phyloP scores from a whole-genome alignment of 2,797 vertebrate species.

The Numenius phaeopus region DNA sequence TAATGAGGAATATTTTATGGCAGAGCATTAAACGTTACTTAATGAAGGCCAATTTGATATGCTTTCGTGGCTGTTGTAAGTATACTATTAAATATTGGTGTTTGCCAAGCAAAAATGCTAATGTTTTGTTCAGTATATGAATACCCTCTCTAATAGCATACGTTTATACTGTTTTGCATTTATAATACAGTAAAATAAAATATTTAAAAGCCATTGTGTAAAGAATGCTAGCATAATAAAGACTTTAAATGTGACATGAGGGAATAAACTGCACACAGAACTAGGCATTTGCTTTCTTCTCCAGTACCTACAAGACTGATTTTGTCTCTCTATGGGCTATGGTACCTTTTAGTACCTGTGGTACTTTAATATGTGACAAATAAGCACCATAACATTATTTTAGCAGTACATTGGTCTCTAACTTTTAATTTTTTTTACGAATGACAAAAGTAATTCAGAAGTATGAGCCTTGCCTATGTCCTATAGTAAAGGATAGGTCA shows the following conservation, averaged over 20 bases:
- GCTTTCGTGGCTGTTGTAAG: neutral
- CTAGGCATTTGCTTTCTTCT: neutral
- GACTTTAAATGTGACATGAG: neutral
- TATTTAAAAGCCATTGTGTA: neutral
- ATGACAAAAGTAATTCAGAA: neutral
- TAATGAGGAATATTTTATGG: neutral
- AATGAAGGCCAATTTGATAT: neutral
- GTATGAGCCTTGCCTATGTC: neutral
- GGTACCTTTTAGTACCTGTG: neutral
- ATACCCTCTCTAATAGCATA: neutral
- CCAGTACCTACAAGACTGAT: neutral
- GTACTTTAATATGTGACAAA: neutral
- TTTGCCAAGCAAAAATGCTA: neutral
- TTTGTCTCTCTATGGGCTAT: neutral
- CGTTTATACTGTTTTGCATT: accelerated
- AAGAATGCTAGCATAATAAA: neutral
- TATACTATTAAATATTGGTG: neutral
- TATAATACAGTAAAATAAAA: neutral
- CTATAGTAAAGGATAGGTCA: neutral
- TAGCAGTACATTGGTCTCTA: neutral
- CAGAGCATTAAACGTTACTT: neutral
- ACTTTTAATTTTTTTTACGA: neutral
- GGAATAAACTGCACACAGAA: neutral
- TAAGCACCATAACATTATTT: neutral
- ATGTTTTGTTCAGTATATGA: neutral